Base-by-base conservation (phyloP, 1,140 invertebrate species). In the Eupeodes corollae region DNA sequence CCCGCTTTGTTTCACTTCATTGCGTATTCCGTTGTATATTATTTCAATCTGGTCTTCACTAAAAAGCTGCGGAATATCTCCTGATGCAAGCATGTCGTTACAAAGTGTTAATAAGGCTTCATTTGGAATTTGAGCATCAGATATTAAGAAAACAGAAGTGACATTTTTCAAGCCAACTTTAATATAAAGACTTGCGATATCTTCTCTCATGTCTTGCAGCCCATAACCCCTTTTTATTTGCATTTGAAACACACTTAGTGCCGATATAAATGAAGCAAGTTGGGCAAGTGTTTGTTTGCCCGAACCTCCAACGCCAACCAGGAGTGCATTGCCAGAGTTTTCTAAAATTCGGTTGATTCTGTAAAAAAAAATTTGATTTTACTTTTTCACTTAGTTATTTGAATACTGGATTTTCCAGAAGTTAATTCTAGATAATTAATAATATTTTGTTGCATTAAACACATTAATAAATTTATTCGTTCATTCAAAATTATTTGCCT, bases 321-420 rank as follows among this genome's bases (percentile, higher is more conserved):
- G 67, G 14, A 98, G 67, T 1, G 90, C 92, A 65, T 96, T 95
- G 10, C 91, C 91, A 0, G 92, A 91, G 40, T 83, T 79, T 69
- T 96, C 91, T 49, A 97, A 70, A 48, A 98, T 96, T 47, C 94
- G 79, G 72, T 91, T 96, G 50, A 97, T 97, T 50, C 88, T 78
- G 46, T 21, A 35, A 33, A 3, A 8, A 13, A 11, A 3, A 12
- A 46, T 3, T 26, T 26, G 21, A 26, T 3, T 3, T n/a, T n/a
- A n/a, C n/a, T n/a, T n/a, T n/a, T n/a, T n/a, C n/a, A n/a, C n/a
- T n/a, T n/a, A n/a, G n/a, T n/a, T n/a, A n/a, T n/a, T n/a, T n/a
- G n/a, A n/a, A n/a, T n/a, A n/a, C n/a, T n/a, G n/a, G n/a, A n/a
- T n/a, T n/a, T n/a, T n/a, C n/a, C n/a, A n/a, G n/a, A n/a, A n/a